Conservation (phyloP, 2,113 vertebrate species). For the Xenopus laevis region DNA sequence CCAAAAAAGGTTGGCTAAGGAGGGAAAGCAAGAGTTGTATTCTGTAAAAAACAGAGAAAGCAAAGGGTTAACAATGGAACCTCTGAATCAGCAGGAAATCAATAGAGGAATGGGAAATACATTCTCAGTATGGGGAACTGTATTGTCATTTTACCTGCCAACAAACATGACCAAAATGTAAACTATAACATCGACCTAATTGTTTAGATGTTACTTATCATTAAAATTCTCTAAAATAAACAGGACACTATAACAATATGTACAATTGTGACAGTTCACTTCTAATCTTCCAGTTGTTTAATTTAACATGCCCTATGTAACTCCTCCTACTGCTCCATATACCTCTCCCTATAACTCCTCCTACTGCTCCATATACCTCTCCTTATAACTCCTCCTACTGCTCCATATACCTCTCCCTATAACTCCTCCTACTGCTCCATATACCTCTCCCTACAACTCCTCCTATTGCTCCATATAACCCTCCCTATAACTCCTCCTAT, state of each 20-base stretch:
- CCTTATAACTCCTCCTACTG: background rate
- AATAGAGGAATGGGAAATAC: too few species aligned
- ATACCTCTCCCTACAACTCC: background rate
- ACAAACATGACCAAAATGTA: too few species aligned
- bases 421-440: background rate
- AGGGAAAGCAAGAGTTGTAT: slow-evolving; percentile 25
- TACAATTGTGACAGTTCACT: too few species aligned
- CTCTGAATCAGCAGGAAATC: background rate
- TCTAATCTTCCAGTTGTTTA: too few species aligned
- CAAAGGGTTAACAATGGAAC: background rate
- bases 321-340: background rate
- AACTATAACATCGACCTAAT: too few species aligned
- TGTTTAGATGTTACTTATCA: too few species aligned
- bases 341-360: background rate
- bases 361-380: background rate
- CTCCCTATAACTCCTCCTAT: background rate
- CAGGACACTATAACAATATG: too few species aligned
- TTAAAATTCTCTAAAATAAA: too few species aligned
- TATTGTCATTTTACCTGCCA: too few species aligned
- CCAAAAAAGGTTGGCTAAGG: slow-evolving; percentile 11
- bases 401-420: background rate
- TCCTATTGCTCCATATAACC: background rate
- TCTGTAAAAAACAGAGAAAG: slow-evolving; percentile 7
- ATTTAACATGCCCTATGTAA: background rate
- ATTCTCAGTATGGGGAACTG: too few species aligned